These are phyloP conservation scores for Torymus tubicola DNA, from an alignment of 2,888 invertebrate genomes.

Conservation along the genomic window DNA sequence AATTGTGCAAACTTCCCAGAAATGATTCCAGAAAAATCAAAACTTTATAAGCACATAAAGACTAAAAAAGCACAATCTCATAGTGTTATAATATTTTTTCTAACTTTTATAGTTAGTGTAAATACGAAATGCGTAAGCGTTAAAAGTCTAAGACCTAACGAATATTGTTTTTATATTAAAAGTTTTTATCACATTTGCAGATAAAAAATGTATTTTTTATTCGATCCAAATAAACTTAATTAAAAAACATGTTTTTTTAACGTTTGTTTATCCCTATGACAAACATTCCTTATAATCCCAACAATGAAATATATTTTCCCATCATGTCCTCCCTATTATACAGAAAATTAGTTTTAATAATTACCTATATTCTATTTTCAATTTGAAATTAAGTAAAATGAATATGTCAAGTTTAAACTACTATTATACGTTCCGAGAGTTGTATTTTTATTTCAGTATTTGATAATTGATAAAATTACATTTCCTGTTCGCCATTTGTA, in stretches of 20 bases:
- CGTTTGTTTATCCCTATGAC: not conserved
- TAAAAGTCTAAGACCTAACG: slow-evolving; percentile 26
- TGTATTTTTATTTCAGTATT: too few relatives aligned
- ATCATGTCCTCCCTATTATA: too few relatives aligned
- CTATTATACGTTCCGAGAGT: too few relatives aligned
- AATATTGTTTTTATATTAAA: slow-evolving; percentile 43
- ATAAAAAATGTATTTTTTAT: slow-evolving; percentile 49
- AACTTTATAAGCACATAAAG: slow-evolving; percentile 18
- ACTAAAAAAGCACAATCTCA: slow-evolving; percentile 23
- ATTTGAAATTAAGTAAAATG: too few relatives aligned
- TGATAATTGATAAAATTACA: too few relatives aligned
- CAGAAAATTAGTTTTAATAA: too few relatives aligned
- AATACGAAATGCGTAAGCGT: slow-evolving; percentile 32
- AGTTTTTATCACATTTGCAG: slow-evolving; percentile 40
- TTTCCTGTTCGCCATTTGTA: too few relatives aligned
- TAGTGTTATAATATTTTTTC: slow-evolving; percentile 35
- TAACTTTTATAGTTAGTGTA: slow-evolving; percentile 34
- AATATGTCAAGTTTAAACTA: too few relatives aligned
- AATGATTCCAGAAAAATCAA: not conserved
- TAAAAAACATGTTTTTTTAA: slow-evolving; percentile 7
- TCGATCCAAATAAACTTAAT: slow-evolving; percentile 49
- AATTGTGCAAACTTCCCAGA: slow-evolving; percentile 4
- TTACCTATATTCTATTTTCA: too few relatives aligned
- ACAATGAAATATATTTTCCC: too few relatives aligned
- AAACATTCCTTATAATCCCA: too few relatives aligned